Percentiles rank a stretch among this genome's conserved stretches.
phyloP scores from a whole-genome alignment of 2,888 invertebrate genomes.

The Anoplius nigerrimus region DNA sequence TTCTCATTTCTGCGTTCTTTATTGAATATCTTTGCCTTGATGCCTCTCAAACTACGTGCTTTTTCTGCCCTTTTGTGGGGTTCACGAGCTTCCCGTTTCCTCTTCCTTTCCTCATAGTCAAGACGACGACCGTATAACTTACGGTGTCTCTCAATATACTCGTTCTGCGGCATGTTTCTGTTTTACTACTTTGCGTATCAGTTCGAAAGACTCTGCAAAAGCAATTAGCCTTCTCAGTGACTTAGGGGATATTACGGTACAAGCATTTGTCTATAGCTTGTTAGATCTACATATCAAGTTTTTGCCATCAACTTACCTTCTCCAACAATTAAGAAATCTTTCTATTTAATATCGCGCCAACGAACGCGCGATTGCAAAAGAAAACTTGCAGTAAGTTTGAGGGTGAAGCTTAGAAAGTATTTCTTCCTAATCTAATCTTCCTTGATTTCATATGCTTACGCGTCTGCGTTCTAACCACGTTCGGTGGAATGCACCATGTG shows the following conservation, averaged over 20 bases:
- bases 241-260: constrained; percentile 7
- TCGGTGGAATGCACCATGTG: constrained; percentile 47
- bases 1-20: constrained; percentile 98
- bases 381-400: background rate
- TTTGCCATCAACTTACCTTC: constrained; percentile 21
- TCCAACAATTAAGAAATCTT: background rate
- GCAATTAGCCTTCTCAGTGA: constrained; percentile 22
- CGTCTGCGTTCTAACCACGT: constrained; percentile 15
- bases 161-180: constrained; percentile 95
- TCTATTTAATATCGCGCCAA: background rate
- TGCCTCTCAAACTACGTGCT: constrained; percentile 93
- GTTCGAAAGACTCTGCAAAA: constrained; percentile 10
- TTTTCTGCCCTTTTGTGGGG: constrained; percentile 94
- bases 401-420: background rate
- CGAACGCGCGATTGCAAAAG: background rate
- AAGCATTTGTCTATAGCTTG: background rate
- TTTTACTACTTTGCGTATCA: background rate
- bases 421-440: background rate
- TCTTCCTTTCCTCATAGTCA: constrained; percentile 97
- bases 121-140: constrained; percentile 97
- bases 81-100: constrained; percentile 96
- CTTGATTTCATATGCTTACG: background rate
- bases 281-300: background rate
- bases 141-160: constrained; percentile 98
- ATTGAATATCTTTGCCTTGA: constrained; percentile 98